These are phyloP conservation scores for Drosophila ficusphila DNA, from an alignment of 1,140 invertebrate genomes.

Conservation along the genomic window DNA sequence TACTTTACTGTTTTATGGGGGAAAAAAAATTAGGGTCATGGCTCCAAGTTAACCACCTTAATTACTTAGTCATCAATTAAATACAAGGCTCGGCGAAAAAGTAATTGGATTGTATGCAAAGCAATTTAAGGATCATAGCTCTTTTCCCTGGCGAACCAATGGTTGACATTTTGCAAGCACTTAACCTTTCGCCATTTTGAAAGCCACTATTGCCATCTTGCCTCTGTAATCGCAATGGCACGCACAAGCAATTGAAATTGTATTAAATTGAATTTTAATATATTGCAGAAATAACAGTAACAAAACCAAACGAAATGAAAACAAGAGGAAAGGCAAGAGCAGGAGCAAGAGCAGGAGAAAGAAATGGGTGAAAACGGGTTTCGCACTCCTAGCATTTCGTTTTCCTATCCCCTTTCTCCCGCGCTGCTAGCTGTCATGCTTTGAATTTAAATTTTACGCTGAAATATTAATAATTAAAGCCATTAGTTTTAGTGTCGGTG, in stretches of 20 bases:
- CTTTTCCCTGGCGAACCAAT: background rate
- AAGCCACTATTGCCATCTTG: slow-evolving; percentile 2
- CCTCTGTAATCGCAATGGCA: slow-evolving; percentile 41
- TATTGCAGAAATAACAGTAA: slow-evolving; percentile 65
- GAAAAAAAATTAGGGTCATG: too few species aligned
- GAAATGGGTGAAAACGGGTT: slow-evolving; percentile 3
- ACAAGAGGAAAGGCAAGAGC: too few species aligned
- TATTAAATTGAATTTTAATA: slow-evolving; percentile 82
- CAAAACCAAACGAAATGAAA: slow-evolving; percentile 30
- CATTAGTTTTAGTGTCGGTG: slow-evolving; percentile 42
- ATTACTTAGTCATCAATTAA: too few species aligned
- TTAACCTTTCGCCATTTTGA: slow-evolving; percentile 59
- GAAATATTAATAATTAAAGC: slow-evolving; percentile 77
- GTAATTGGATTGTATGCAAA: too few species aligned
- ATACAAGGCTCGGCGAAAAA: too few species aligned
- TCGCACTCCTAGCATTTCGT: background rate
- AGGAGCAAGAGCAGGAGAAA: slow-evolving; percentile 21
- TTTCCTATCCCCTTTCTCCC: background rate
- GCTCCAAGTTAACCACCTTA: too few species aligned
- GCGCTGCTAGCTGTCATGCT: slow-evolving; percentile 44
- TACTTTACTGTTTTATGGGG: too few species aligned
- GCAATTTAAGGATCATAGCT: background rate
- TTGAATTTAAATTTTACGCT: slow-evolving; percentile 73
- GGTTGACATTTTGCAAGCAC: slow-evolving; percentile 10
- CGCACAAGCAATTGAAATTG: slow-evolving; percentile 78